Percentiles rank a stretch among this genome's conserved stretches.
These are phyloP conservation scores for Ctenochaetus hawaiiensis DNA, from an alignment of 2,797 vertebrate species.

Conservation along the genomic window DNA sequence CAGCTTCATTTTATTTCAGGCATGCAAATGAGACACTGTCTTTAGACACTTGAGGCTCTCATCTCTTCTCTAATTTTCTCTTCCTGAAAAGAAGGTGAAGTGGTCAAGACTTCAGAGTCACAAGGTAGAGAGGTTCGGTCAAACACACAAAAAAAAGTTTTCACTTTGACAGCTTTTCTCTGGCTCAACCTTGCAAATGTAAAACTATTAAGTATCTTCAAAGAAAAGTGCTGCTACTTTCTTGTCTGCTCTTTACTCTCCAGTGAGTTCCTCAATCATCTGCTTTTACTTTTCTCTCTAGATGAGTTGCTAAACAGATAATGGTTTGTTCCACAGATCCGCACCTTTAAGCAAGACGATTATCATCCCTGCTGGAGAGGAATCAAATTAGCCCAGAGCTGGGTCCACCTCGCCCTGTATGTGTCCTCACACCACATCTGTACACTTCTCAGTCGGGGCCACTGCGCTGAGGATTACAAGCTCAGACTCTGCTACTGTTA, in stretches of 20 bases:
- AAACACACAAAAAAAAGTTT: slow-evolving; percentile 8
- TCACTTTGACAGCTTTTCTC: slow-evolving; percentile 26
- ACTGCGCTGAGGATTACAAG: slow-evolving; percentile 28
- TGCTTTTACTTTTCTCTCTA: slow-evolving; percentile 24
- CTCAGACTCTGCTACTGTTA: slow-evolving; percentile 33
- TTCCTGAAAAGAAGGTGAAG: slow-evolving; percentile 39
- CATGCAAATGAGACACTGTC: slow-evolving; percentile 66
- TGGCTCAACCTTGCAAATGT: slow-evolving; percentile 19
- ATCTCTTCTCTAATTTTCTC: slow-evolving; percentile 56
- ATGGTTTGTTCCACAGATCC: slow-evolving; percentile 69
- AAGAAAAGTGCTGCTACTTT: slow-evolving; percentile 18
- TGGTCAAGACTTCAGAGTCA: slow-evolving; percentile 31
- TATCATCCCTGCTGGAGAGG: slow-evolving; percentile 77
- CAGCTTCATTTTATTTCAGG: slow-evolving; percentile 61
- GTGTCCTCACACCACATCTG: slow-evolving; percentile 70
- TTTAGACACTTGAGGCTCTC: slow-evolving; percentile 35
- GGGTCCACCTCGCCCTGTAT: slow-evolving; percentile 42
- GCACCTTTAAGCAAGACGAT: slow-evolving; percentile 78
- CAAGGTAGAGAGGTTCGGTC: slow-evolving; percentile 23
- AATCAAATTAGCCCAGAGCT: slow-evolving; percentile 61
- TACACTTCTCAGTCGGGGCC: slow-evolving; percentile 51
- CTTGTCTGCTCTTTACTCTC: slow-evolving; percentile 9
- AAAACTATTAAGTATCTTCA: slow-evolving; percentile 29
- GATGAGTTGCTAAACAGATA: slow-evolving; percentile 44
- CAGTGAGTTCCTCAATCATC: slow-evolving; percentile 17